A percentile compares a stretch with the other conserved stretches of the same genome.
Evolutionary conservation across 2,797 vertebrate species (phyloP).

Genomic region (Sebastes trivittatus): DNA sequence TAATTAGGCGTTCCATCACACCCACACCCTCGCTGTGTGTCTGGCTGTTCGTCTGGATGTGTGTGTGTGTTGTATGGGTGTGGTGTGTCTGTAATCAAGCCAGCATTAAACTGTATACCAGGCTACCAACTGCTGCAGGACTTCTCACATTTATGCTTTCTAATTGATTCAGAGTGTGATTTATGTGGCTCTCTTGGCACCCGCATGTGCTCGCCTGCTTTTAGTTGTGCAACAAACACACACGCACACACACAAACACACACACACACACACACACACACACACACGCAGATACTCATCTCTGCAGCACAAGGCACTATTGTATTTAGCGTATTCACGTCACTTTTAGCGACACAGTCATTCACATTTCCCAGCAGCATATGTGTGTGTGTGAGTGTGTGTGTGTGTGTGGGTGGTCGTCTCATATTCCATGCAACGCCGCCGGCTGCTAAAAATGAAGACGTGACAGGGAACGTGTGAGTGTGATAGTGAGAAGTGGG

Average conservation of each 20-base stretch:
- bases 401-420: conserved; percentile 65
- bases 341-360: conserved; percentile 66
- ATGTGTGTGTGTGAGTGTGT: conserved; percentile 10
- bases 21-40: conserved; percentile 32
- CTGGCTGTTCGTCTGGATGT: conserved; percentile 24
- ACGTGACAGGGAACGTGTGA: conserved; percentile 76
- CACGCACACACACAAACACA: not conserved
- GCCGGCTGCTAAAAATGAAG: conserved; percentile 78
- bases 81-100: conserved; percentile 48
- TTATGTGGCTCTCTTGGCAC: conserved; percentile 34
- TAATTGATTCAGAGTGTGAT: conserved; percentile 64
- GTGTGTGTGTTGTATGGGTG: conserved; percentile 38
- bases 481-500: conserved; percentile 59
- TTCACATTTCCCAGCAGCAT: conserved; percentile 72
- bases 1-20: conserved; percentile 38
- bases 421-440: conserved; percentile 69
- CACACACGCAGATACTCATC: conserved; percentile 48
- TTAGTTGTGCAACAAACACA: conserved; percentile 24
- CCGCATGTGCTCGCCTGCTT: conserved; percentile 38
- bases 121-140: conserved; percentile 14
- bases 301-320: conserved; percentile 59
- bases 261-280: not conserved
- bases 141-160: conserved; percentile 56
- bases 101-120: conserved; percentile 28
- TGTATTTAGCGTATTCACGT: conserved; percentile 58